Evolutionary conservation across 2,797 vertebrate genomes (phyloP).

Genomic region (Gymnocypris eckloni): DNA sequence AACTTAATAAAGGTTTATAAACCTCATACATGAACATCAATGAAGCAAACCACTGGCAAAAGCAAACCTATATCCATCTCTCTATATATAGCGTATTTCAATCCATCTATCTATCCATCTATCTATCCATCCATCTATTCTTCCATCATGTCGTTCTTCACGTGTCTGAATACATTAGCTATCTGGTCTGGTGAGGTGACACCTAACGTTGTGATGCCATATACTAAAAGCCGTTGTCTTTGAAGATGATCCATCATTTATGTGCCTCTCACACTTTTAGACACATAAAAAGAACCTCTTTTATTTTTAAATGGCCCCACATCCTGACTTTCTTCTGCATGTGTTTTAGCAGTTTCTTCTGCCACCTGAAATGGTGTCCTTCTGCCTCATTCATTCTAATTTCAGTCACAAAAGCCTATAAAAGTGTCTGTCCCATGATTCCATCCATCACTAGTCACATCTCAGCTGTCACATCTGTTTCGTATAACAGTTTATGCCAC

Average conservation of each 20-base stretch:
- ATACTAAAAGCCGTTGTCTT: conserved; percentile 7
- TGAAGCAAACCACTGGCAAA: background rate
- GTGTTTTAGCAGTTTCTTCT: conserved; percentile 13
- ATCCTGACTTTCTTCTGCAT: conserved; percentile 39
- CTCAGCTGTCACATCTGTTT: conserved; percentile 31
- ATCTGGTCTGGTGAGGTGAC: background rate
- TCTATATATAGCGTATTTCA: background rate
- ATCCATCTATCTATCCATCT: background rate
- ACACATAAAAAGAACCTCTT: conserved; percentile 40
- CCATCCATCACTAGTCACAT: conserved; percentile 19
- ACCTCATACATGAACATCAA: background rate
- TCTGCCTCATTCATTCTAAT: conserved; percentile 21
- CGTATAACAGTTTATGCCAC: conserved; percentile 17
- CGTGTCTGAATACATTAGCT: background rate
- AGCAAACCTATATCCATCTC: background rate
- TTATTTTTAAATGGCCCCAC: conserved; percentile 57
- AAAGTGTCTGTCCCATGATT: conserved; percentile 28
- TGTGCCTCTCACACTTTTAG: conserved; percentile 61
- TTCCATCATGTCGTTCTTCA: background rate
- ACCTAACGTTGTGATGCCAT: conserved; percentile 12
- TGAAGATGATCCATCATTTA: conserved; percentile 56
- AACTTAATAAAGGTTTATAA: background rate
- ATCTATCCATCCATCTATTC: background rate
- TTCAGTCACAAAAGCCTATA: conserved; percentile 8
- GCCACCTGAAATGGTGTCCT: conserved; percentile 15